Evolutionary conservation across 2,888 invertebrate species (phyloP).

Genomic region (Drosophila atroscutellata): DNA sequence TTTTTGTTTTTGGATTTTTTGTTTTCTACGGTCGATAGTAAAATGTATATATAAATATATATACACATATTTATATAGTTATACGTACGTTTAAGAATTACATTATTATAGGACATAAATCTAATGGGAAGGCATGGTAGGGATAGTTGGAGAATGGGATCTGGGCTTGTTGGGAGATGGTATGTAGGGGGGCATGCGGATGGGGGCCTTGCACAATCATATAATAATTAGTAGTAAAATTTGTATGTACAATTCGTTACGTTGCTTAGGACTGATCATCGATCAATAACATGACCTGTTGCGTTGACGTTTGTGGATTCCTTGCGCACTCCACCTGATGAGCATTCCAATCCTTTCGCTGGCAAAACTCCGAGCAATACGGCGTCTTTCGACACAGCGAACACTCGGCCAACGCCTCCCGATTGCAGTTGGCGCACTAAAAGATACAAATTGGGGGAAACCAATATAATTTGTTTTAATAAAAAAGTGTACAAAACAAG

Average conservation of each 20-base stretch:
- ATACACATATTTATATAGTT: constrained; percentile 67
- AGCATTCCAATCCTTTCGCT: constrained; percentile 94
- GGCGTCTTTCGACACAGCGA: constrained; percentile 94
- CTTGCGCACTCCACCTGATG: constrained; percentile 94
- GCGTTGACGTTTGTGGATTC: constrained; percentile 89
- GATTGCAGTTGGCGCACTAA: constrained; percentile 95
- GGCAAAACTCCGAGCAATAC: constrained; percentile 95
- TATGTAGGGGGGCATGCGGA: constrained; percentile 1
- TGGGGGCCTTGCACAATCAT: constrained; percentile 63
- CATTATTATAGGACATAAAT: constrained; percentile 75
- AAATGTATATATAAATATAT: constrained; percentile 76
- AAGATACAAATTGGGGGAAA: neutral
- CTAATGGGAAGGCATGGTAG: constrained; percentile 69
- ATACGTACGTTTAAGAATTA: constrained; percentile 78
- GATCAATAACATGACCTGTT: constrained; percentile 94
- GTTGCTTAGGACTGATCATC: constrained; percentile 88
- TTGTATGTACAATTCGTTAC: constrained; percentile 83
- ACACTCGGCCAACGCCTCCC: constrained; percentile 94
- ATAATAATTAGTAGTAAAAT: constrained; percentile 81
- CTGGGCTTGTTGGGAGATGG: constrained; percentile 13
- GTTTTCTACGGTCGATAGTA: constrained; percentile 74
- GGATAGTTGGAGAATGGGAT: constrained; percentile 21
- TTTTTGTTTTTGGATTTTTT: constrained; percentile 49
- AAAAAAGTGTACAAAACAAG: neutral
- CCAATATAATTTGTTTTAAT: neutral